phyloP scores from a whole-genome alignment of 2,113 vertebrate species.

The Pongo pygmaeus region DNA sequence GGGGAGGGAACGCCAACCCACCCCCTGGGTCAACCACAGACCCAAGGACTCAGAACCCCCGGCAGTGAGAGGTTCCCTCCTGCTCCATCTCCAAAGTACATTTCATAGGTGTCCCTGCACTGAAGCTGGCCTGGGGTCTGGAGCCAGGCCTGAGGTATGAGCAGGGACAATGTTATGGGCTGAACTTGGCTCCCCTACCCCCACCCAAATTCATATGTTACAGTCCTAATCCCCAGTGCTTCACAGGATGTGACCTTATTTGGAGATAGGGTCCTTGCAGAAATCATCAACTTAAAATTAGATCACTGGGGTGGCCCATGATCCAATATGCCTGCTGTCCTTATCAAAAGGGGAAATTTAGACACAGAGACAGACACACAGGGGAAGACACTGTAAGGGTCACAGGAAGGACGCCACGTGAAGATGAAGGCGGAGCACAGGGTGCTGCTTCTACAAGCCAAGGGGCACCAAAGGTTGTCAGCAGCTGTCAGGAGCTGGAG shows the following conservation, averaged over 20 bases:
- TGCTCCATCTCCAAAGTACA: background rate
- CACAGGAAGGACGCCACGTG: accelerated
- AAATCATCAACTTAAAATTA: too few relatives aligned
- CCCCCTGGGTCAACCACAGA: background rate
- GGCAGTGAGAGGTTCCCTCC: background rate
- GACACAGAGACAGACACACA: background rate
- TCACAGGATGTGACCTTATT: background rate
- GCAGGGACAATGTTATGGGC: accelerated
- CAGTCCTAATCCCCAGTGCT: background rate
- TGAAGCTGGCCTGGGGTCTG: background rate
- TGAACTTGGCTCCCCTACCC: background rate
- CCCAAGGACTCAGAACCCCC: background rate
- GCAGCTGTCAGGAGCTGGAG: accelerated
- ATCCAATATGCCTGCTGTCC: background rate
- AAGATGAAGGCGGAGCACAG: background rate
- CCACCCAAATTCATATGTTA: background rate
- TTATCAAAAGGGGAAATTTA: background rate
- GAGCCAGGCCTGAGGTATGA: background rate
- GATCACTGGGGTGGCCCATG: background rate
- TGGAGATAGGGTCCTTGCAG: background rate
- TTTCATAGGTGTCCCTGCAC: accelerated
- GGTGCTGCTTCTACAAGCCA: background rate
- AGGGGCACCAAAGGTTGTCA: background rate
- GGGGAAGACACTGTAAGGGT: background rate
- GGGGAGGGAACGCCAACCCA: background rate